Evolutionary conservation across 2,113 vertebrate genomes (phyloP).

Genomic region (Oreotrochilus melanogaster): DNA sequence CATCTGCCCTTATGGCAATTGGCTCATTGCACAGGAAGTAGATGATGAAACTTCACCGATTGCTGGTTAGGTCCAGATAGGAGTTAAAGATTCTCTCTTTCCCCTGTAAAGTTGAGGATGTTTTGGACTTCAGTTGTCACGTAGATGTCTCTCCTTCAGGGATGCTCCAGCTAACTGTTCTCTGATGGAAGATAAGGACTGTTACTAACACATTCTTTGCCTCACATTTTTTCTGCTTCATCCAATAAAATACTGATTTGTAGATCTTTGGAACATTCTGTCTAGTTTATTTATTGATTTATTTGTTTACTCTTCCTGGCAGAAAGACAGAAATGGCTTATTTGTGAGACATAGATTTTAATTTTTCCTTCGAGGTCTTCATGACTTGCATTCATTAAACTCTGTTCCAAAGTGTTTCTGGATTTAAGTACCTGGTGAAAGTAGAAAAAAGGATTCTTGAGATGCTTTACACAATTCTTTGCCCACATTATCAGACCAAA

Average conservation of each 20-base stretch:
- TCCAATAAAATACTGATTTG: conserved; percentile 42
- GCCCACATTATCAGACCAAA: not conserved
- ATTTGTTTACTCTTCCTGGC: not conserved
- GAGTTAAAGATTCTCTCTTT: not conserved
- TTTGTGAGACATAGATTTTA: not conserved
- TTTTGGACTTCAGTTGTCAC: not conserved
- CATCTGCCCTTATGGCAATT: conserved; percentile 21
- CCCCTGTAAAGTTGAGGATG: not conserved
- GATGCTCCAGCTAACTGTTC: conserved; percentile 15
- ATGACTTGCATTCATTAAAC: not conserved
- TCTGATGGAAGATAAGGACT: conserved; percentile 53
- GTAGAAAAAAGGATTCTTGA: not conserved
- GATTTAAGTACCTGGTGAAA: not conserved
- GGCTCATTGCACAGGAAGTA: not conserved
- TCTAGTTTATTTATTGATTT: conserved; percentile 25
- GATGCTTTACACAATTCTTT: not conserved
- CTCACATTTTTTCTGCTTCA: not conserved
- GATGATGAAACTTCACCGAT: conserved; percentile 2
- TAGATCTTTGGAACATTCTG: conserved; percentile 20
- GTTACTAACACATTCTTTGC: not conserved
- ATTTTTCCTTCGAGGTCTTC: not conserved
- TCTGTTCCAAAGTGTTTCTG: not conserved
- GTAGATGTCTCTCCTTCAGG: not conserved
- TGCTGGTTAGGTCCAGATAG: not conserved
- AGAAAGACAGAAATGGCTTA: not conserved